Conservation (phyloP, 2,888 invertebrate genomes). For the Acronicta leporina region DNA sequence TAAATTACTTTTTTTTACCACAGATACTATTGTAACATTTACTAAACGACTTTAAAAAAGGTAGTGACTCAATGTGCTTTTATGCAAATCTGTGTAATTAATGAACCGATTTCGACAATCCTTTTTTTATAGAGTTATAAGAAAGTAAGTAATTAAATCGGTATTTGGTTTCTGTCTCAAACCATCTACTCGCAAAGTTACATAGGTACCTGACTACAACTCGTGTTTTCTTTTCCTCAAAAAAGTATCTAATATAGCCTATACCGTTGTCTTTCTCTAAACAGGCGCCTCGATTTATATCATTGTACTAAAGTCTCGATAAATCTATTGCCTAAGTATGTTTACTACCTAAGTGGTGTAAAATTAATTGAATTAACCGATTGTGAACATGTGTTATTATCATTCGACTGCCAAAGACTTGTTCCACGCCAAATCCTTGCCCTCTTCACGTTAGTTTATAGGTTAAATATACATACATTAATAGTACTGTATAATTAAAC, state of each 20-base stretch:
- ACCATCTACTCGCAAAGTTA: background rate
- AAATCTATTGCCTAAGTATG: slow-evolving; percentile 30
- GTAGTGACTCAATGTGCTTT: too few relatives aligned
- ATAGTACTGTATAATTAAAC: background rate
- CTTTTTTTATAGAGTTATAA: background rate
- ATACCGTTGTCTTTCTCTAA: slow-evolving; percentile 37
- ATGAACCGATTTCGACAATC: too few relatives aligned
- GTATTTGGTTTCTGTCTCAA: too few relatives aligned
- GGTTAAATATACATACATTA: background rate
- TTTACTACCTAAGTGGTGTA: slow-evolving; percentile 2
- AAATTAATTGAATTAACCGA: slow-evolving; percentile 43
- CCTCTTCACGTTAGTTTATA: slow-evolving; percentile 25
- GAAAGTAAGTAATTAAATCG: background rate
- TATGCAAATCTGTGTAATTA: too few relatives aligned
- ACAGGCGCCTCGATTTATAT: slow-evolving; percentile 51
- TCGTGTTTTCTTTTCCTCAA: background rate
- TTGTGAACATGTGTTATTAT: slow-evolving; percentile 41
- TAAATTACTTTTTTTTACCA: too few relatives aligned
- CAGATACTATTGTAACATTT: too few relatives aligned
- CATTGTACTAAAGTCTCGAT: slow-evolving; percentile 43
- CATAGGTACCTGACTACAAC: background rate
- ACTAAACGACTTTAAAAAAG: too few relatives aligned
- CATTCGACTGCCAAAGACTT: slow-evolving; percentile 40
- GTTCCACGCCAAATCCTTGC: slow-evolving; percentile 25
- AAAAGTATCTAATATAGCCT: slow-evolving; percentile 7